phyloP scores from a whole-genome alignment of 2,797 vertebrate genomes.

The Saguinus oedipus region DNA sequence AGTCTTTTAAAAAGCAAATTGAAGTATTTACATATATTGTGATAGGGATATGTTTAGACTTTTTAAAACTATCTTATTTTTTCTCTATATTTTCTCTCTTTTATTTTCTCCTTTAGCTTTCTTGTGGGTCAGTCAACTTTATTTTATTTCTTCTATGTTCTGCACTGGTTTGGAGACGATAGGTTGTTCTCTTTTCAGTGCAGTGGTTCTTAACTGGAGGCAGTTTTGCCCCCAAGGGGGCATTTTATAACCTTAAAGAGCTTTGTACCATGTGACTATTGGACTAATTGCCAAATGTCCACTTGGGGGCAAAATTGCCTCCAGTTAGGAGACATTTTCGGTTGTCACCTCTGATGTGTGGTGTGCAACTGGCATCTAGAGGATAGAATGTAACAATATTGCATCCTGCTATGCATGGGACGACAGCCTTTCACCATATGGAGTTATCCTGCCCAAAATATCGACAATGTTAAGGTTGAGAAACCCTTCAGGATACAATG shows the following conservation, averaged over 20 bases:
- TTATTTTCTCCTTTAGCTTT: not conserved
- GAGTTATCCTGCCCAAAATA: not conserved
- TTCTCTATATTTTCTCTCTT: not conserved
- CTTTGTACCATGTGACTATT: too few relatives aligned
- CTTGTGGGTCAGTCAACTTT: not conserved
- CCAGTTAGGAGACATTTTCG: not conserved
- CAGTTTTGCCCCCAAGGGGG: not conserved
- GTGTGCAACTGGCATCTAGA: not conserved
- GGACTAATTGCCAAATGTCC: not conserved
- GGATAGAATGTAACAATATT: not conserved
- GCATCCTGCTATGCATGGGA: not conserved
- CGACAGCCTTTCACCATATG: not conserved
- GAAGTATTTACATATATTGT: not conserved
- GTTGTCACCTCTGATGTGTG: not conserved
- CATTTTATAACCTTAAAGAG: not conserved
- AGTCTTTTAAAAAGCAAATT: not conserved
- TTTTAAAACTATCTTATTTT: not conserved
- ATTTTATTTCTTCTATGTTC: not conserved
- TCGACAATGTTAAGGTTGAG: not conserved
- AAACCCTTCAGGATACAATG: not conserved
- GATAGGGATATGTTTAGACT: not conserved
- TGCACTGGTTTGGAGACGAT: not conserved
- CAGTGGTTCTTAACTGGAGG: not conserved
- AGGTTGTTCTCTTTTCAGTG: not conserved
- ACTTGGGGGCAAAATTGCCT: not conserved